Evolutionary conservation across 2,797 vertebrate genomes (phyloP), one percentile per base, ranked within the genome.

Genomic region (Protonibea diacanthus): DNA sequence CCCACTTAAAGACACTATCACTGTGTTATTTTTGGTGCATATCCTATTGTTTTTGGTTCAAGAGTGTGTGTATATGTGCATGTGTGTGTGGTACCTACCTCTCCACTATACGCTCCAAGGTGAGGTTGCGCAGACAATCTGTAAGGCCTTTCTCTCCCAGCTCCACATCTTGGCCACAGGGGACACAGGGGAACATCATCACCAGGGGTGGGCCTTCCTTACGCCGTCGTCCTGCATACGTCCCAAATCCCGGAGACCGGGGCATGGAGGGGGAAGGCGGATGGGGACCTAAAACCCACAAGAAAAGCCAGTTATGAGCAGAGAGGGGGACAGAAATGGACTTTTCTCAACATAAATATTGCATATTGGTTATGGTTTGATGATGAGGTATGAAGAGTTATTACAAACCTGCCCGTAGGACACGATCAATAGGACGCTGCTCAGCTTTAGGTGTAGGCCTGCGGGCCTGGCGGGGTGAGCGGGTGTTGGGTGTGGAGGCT

Each of bases 101-200:
- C 86, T 99, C 98, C 79, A 98, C 98, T 49, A 99, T 97, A 0
- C 98, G 96, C 92, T 99, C 98, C 92, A 99, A 88, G 2, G 97
- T 98, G 84, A 99, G 96, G 90, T 99, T 99, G 27, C 98, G 97
- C 92, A 99, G 96, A 55, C 98, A 97, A 86, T 97, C 97, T 0
- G 96, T 94, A 60, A 99, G 92, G 18, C 97, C 98, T 68, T 97
- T 93, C 90, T 99, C 97, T 0, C 98, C 97, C 82, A 99, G 94
- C 85, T 99, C 97, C 88, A 99, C 97, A 0, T 99, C 97, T 9
- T 94, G 91, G 71, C 96, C 96, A 40, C 97, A 99, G 63, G 96
- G 94, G 0, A 95, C 92, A 81, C 98, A 99, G 0, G 97, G 97
- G 81, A 99, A 98, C 88, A 95, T 90, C 92, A 98, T 93, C 1